Evolutionary conservation across 2,113 vertebrate genomes (phyloP).

Genomic region (Pipra filicauda): DNA sequence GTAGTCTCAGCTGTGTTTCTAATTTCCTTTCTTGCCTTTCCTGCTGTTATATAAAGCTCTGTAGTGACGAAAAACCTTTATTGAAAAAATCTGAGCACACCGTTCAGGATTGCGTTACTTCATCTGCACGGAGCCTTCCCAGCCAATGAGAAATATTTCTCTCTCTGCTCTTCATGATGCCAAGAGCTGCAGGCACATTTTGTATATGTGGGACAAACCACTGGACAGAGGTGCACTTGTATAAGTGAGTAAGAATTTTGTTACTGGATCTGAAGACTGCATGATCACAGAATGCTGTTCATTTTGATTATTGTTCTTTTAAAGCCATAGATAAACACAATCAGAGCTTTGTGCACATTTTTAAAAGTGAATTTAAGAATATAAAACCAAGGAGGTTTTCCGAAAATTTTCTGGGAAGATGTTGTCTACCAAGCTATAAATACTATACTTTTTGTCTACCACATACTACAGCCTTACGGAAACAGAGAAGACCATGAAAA

Average conservation of each 20-base stretch:
- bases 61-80: constrained; percentile 71
- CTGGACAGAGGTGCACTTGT: not conserved
- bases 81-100: constrained; percentile 71
- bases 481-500: not conserved
- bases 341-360: not conserved
- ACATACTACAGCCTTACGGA: not conserved
- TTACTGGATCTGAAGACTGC: constrained; percentile 24
- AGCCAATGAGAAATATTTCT: constrained; percentile 15
- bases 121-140: constrained; percentile 31
- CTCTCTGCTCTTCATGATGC: not conserved
- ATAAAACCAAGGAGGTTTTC: not conserved
- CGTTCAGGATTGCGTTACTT: constrained; percentile 64
- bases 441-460: not conserved
- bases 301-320: not conserved
- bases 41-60: constrained; percentile 75
- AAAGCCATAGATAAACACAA: constrained; percentile 18
- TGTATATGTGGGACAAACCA: not conserved
- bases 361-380: not conserved
- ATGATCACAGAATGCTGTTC: not conserved
- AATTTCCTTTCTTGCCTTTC: constrained; percentile 80
- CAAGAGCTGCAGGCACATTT: not conserved
- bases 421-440: not conserved
- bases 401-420: not conserved
- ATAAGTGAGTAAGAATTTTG: not conserved
- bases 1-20: constrained; percentile 69